Percentiles rank a stretch among this genome's conserved stretches.
These are phyloP conservation scores for Brachyhypopomus occidentalis DNA, from an alignment of 2,113 vertebrate genomes.

Conservation along the genomic window DNA sequence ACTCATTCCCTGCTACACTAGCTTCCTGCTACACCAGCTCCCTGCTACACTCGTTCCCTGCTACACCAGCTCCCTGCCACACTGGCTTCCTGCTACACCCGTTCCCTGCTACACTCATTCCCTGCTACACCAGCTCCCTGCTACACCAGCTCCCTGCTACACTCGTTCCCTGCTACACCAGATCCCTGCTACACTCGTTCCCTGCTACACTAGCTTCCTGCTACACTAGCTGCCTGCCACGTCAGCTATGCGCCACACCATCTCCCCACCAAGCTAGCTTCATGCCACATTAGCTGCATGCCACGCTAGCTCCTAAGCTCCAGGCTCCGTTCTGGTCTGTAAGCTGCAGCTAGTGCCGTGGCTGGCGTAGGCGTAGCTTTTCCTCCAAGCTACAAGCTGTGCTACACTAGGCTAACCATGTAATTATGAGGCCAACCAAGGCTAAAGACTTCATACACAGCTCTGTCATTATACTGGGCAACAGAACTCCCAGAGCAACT, in stretches of 20 bases:
- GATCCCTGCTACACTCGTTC: too few relatives aligned
- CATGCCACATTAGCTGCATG: background rate
- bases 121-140: too few relatives aligned
- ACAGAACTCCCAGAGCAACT: slow-evolving; percentile 20
- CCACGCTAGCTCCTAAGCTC: background rate
- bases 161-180: too few relatives aligned
- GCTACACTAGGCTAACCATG: slow-evolving; percentile 51
- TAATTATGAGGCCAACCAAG: slow-evolving; percentile 45
- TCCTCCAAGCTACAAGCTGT: slow-evolving; percentile 45
- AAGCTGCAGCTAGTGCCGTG: slow-evolving; percentile 8
- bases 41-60: too few relatives aligned
- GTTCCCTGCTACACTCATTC: too few relatives aligned
- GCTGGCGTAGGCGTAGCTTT: too few relatives aligned
- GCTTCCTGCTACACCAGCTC: too few relatives aligned
- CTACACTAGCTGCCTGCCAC: too few relatives aligned
- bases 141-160: too few relatives aligned
- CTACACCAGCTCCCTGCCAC: too few relatives aligned
- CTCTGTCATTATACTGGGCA: slow-evolving; percentile 19
- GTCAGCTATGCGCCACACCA: background rate
- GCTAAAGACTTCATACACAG: slow-evolving; percentile 47
- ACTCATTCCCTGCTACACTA: too few relatives aligned
- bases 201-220: too few relatives aligned
- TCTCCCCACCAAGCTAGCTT: background rate
- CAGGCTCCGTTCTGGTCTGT: slow-evolving; percentile 21
- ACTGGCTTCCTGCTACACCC: background rate